A percentile compares a stretch with the other conserved stretches of the same genome.
phyloP scores from a whole-genome alignment of 2,113 vertebrate genomes.

The Dipodomys merriami region DNA sequence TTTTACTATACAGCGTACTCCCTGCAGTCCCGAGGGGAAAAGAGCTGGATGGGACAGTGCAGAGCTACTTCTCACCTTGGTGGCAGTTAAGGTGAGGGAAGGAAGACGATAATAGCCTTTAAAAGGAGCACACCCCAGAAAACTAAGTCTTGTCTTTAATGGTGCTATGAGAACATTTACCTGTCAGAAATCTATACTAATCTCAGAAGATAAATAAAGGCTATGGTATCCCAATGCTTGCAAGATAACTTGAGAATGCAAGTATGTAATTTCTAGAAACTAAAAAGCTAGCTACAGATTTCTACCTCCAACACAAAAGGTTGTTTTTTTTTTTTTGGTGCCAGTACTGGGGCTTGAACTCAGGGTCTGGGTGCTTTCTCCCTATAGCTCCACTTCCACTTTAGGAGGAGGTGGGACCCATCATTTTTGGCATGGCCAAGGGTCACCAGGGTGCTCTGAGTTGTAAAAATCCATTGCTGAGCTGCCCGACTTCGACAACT shows the following conservation, averaged over 20 bases:
- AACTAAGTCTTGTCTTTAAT: constrained; percentile 37
- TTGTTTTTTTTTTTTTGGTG: background rate
- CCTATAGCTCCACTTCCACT: background rate
- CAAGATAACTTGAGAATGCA: constrained; percentile 10
- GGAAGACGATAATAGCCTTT: background rate
- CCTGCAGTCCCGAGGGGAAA: background rate
- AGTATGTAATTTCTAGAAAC: background rate
- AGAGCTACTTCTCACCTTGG: background rate
- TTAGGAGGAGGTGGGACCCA: background rate
- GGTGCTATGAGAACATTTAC: constrained; percentile 1
- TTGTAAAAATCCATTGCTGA: constrained; percentile 1
- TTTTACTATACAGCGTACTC: background rate
- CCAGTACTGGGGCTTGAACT: background rate
- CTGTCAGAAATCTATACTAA: constrained; percentile 6
- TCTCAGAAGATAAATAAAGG: background rate
- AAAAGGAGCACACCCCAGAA: background rate
- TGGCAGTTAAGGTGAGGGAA: background rate
- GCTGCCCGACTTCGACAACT: background rate
- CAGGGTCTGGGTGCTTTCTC: background rate
- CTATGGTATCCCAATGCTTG: background rate
- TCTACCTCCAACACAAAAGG: background rate
- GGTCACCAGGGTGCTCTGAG: background rate
- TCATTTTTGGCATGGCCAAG: background rate
- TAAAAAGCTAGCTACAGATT: background rate
- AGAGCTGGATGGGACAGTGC: background rate